Evolutionary conservation across 2,888 invertebrate species (phyloP), one percentile per base, ranked within the genome.

Genomic region (Myathropa florea): DNA sequence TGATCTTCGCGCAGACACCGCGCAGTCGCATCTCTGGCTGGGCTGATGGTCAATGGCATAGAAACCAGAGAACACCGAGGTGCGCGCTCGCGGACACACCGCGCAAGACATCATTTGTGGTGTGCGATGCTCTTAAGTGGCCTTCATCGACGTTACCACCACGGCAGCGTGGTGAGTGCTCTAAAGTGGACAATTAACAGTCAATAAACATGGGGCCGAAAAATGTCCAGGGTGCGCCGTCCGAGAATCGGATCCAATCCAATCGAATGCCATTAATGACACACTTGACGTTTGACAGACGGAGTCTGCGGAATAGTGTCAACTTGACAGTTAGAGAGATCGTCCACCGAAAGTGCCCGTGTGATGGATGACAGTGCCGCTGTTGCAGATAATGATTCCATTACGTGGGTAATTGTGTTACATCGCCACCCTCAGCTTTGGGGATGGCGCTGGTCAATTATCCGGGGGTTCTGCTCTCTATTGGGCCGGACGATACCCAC

Each of bases 31-130:
- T 46, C 46, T 61, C 24, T 4, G 28, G 71, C 26, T 55, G 39
- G 46, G 26, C 70, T 79, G 73, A 83, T 79, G 86, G 86, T 82
- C 86, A 86, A 82, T 86, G 82, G 82, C 86, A 70, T 71, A 76
- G 82, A 76, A 23, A 64, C 14, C 30, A 64, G 28, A 57, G 18
- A 36, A 23, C 23, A 39, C n/a, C 65, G 33, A 26, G 26, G 24
- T n/a, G 60, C 28, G n/a, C 26, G 60, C 7, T 9, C 12, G 26
- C 21, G 59, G 28, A 24, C 65, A 75, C 33, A 63, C 26, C n/a
- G 18, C 67, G 55, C 24, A 78, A 26, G 46, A 28, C 26, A 61
- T 4, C 36, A n/a, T 64, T 59, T 79, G 46, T 23, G 55, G 39
- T 59, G 59, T 64, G 61, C 18, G 46, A 18, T 18, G 46, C 71